Base-by-base conservation (phyloP, 2,113 vertebrate species). In the Saguinus imperator region DNA sequence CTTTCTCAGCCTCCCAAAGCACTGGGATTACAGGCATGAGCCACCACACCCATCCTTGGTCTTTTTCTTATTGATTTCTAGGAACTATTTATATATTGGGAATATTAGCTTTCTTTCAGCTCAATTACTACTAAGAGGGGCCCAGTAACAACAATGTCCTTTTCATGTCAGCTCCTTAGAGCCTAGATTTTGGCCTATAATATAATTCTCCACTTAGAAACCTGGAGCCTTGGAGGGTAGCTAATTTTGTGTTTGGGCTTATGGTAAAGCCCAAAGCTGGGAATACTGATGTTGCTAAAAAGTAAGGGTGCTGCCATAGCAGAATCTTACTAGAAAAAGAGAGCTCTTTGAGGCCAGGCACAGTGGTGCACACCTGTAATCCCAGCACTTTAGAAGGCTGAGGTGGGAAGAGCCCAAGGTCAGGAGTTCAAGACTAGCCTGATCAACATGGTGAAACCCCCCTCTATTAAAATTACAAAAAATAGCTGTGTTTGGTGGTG, bases 11-110 rank as follows among this genome's bases (percentile, higher is more conserved):
- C 66, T 68, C 16, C 52, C 52, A 52, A 52, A 68, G 32, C 32
- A 6, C 32, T 68, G 66, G 66, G 66, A 35, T 35, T 68, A 68
- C 14, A 68, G 66, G 66, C 6, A 1, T 68, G 32, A 68, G 66
- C 32, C 32, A 35, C 66, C 58, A 64, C 25, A 64, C 12, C 58
- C 58, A 12, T 11, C 11, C 58, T 64, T 64, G 58, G 58, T 64
- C 72, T n/a, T 79, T 93, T 93, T 84, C 79, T 72, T 58, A 25
- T 25, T 85, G 52, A 58, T 79, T 43, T 89, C 27, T 93, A 48
- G 12, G 29, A 45, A 73, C 45, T 35, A 66, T n/a, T 55, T 50
- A 35, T 14, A 61, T 18, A 64, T 37, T 29, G 55, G n/a, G 45
- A 55, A 64, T 64, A 87, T 50, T 8, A 18, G 20, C 17, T 18